phyloP scores from a whole-genome alignment of 1,140 invertebrate genomes.

The Tachypleus tridentatus region DNA sequence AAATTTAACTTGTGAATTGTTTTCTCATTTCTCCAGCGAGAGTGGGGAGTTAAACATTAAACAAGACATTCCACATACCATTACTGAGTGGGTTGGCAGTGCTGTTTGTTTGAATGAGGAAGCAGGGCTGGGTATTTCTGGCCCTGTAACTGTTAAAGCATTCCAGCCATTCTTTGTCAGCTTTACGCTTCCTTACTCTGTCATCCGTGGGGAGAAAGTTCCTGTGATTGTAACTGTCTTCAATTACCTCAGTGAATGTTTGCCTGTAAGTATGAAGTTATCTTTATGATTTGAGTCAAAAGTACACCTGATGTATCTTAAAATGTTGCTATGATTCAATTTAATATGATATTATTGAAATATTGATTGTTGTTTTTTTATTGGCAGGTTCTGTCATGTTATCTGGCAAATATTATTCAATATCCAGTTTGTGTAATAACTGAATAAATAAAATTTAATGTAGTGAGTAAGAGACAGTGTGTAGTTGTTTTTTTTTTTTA shows the following conservation, averaged over 20 bases:
- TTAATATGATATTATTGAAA: neutral
- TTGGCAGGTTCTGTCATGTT: too few relatives aligned
- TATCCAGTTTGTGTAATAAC: too few relatives aligned
- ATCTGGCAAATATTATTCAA: too few relatives aligned
- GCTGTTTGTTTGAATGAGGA: slow-evolving; percentile 51
- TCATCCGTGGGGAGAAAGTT: slow-evolving; percentile 54
- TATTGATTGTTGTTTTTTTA: too few relatives aligned
- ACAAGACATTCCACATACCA: slow-evolving; percentile 51
- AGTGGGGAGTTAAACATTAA: slow-evolving; percentile 40
- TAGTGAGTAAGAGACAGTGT: too few relatives aligned
- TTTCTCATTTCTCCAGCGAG: slow-evolving; percentile 32
- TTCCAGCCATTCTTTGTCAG: slow-evolving; percentile 62
- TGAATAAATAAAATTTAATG: too few relatives aligned
- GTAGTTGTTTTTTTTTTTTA: too few relatives aligned
- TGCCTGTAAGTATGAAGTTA: slow-evolving; percentile 42
- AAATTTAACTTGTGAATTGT: too few relatives aligned
- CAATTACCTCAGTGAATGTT: slow-evolving; percentile 52
- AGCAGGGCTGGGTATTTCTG: slow-evolving; percentile 50
- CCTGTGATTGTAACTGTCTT: slow-evolving; percentile 54
- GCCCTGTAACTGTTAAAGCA: slow-evolving; percentile 43
- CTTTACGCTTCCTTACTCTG: slow-evolving; percentile 52
- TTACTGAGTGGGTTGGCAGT: slow-evolving; percentile 57
- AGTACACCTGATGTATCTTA: neutral
- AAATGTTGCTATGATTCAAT: slow-evolving; percentile 3
- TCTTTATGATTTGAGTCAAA: neutral